A percentile compares a stretch with the other conserved stretches of the same genome.
Evolutionary conservation across 1,140 invertebrate genomes (phyloP).

Genomic region (Drosophila tsacasi): DNA sequence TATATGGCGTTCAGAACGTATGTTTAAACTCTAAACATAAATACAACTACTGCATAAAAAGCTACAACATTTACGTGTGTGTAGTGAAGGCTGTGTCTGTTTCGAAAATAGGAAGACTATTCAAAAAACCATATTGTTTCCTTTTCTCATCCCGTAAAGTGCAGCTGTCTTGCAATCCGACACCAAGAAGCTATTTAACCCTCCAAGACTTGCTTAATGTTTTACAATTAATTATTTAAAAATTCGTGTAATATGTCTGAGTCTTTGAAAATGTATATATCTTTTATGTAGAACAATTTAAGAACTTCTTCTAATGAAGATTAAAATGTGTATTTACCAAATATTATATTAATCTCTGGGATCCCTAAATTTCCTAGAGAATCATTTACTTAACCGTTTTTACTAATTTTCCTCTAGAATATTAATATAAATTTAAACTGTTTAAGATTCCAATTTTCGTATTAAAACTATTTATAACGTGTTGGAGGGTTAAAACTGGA

Average conservation of each 20-base stretch:
- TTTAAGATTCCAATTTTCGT: neutral
- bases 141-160: slow-evolving; percentile 20
- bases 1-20: slow-evolving; percentile 79
- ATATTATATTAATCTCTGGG: neutral
- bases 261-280: no score
- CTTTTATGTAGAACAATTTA: neutral
- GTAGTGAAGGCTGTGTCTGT: slow-evolving; percentile 62
- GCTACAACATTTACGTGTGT: slow-evolving; percentile 61
- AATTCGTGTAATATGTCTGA: no score
- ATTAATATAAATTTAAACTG: neutral
- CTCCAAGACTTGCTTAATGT: slow-evolving; percentile 19
- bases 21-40: slow-evolving; percentile 64
- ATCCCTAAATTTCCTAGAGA: neutral
- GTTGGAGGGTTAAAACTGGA: slow-evolving; percentile 30
- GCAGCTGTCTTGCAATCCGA: slow-evolving; percentile 22
- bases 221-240: no score
- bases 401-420: neutral
- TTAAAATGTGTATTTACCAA: no score
- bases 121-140: slow-evolving; percentile 27
- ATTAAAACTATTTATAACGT: neutral
- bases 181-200: slow-evolving; percentile 30
- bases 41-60: slow-evolving; percentile 66
- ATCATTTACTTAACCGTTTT: neutral
- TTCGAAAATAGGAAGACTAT: slow-evolving; percentile 46
- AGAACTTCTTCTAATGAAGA: neutral